These are phyloP conservation scores for Lucilia sericata DNA, from an alignment of 1,140 invertebrate species.

Conservation along the genomic window DNA sequence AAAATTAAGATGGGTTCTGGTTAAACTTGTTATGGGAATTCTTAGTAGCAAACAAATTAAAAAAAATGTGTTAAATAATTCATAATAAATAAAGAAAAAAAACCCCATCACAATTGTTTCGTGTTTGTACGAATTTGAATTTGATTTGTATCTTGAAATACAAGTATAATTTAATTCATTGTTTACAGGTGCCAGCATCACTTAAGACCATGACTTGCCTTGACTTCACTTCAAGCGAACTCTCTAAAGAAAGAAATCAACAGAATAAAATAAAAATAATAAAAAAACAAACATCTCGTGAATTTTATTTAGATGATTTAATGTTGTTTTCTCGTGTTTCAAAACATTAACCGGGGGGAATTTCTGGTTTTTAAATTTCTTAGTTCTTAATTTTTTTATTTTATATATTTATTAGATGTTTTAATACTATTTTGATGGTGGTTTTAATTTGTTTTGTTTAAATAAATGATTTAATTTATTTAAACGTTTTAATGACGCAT, in stretches of 20 bases:
- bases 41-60: not conserved
- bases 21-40: not conserved
- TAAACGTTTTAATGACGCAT: no score
- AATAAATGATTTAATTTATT: not conserved
- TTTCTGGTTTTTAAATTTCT: not conserved
- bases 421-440: not conserved
- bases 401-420: not conserved
- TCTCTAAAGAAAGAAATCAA: not conserved
- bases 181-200: not conserved
- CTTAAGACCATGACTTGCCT: slow-evolving; percentile 8
- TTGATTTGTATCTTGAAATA: not conserved
- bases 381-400: not conserved
- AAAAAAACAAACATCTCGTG: not conserved
- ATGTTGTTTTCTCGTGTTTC: not conserved
- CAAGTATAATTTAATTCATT: not conserved
- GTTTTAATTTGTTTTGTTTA: not conserved
- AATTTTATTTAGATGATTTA: not conserved
- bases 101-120: not conserved
- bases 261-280: not conserved
- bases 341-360: not conserved
- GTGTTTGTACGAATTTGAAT: not conserved
- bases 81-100: not conserved
- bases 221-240: not conserved
- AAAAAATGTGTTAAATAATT: not conserved
- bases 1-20: not conserved